Percentiles rank a stretch among this genome's conserved stretches.
Evolutionary conservation across 2,797 vertebrate species (phyloP).

Genomic region (Malurus splendens): DNA sequence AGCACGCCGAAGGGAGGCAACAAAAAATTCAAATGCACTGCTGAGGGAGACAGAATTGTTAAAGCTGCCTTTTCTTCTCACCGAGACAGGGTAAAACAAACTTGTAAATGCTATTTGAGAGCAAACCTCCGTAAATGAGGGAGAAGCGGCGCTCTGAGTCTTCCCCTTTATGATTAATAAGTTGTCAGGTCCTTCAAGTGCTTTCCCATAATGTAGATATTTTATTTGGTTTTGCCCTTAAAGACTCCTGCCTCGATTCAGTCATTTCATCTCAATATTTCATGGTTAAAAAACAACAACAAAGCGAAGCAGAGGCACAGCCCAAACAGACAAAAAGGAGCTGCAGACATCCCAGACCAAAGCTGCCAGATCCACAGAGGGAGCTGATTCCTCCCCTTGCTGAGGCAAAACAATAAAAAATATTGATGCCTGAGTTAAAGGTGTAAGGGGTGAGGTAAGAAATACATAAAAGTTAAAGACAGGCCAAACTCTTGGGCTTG

Average conservation of each 20-base stretch:
- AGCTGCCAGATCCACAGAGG: neutral
- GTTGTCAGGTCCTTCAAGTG: neutral
- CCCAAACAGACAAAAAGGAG: neutral
- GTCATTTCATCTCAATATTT: constrained; percentile 3
- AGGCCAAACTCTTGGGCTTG: neutral
- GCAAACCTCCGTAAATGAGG: neutral
- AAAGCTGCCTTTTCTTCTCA: constrained; percentile 39
- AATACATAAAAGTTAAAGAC: neutral
- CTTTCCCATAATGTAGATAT: neutral
- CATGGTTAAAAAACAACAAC: neutral
- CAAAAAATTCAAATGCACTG: constrained; percentile 45
- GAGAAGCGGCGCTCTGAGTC: neutral
- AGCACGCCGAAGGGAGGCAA: constrained; percentile 23
- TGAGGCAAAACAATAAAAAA: neutral
- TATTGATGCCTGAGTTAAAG: neutral
- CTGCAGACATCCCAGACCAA: neutral
- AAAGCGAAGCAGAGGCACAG: neutral
- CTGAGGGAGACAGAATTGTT: constrained; percentile 60
- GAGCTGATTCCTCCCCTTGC: neutral
- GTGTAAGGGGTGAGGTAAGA: neutral
- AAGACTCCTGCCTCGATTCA: neutral
- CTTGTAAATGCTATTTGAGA: constrained; percentile 26
- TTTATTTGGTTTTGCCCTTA: constrained; percentile 22
- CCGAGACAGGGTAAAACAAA: constrained; percentile 46
- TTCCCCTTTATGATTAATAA: constrained; percentile 22